Evolutionary conservation across 2,113 vertebrate genomes (phyloP), one percentile per base, ranked within the genome.

Genomic region (Nyctibius bracteatus): DNA sequence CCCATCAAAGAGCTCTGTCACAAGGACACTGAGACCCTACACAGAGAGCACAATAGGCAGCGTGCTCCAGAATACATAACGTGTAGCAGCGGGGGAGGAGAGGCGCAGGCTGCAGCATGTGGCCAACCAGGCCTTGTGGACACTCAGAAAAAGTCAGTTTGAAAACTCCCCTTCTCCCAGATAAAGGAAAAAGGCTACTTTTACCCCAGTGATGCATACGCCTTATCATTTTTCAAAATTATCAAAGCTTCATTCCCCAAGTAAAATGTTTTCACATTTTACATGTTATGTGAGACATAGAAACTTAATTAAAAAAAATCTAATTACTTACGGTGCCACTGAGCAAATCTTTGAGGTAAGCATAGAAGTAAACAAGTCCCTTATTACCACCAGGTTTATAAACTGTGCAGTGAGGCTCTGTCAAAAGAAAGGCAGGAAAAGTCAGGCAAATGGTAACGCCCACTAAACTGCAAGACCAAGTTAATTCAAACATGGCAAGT

Each of bases 281-380:
- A 61, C 78, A 49, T 54, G 44, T 9, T 46, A 63, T 3, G 7
- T 2, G 4, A 81, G 67, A 89, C n/a, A 70, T 6, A 74, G 33
- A 94, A 73, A 72, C 5, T 39, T 57, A 43, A 35, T 31, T 43
- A 37, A 44, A 81, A 81, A 47, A 25, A 51, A 61, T 4, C 9
- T 58, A 72, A 84, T 73, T 79, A 99, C 99, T 98, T 97, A 99
- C 99, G 72, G 98, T 98, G 65, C 99, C 99, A 61, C 99, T 99
- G 46, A 99, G 98, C 74, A 99, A 96, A 92, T 99, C 99, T 87
- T 98, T 98, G 83, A 99, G 94, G 90, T 99, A 99, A 93, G 97
- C 97, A 83, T 99, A 99, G 92, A 99, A 99, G 89, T 98, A 98
- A 74, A 98, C 91, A 11, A 99, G 98, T 83, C 98, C 99, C 70